Base-by-base conservation (phyloP, 2,113 vertebrate genomes). In the Atherinomorus stipes region DNA sequence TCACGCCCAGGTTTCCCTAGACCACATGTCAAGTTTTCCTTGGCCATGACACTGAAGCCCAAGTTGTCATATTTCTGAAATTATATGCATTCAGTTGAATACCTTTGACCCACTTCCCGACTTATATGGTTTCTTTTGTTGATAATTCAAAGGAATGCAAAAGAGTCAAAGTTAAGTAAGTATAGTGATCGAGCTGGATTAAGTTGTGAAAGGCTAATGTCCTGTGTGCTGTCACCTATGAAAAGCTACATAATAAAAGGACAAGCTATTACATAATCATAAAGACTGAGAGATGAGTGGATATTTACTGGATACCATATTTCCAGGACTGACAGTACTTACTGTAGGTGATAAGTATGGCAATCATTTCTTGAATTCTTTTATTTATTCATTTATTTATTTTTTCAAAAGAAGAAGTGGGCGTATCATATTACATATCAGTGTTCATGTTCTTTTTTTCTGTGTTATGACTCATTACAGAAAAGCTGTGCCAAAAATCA, bases 161-260 rank as follows among this genome's bases (percentile, higher is more conserved):
- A 45, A 34, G 25, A 52, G 18, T 51, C 31, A 38, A 26, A 59
- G 28, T 7, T 28, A 44, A 40, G 21, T 37, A 60, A 37, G 37
- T 52, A 57, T n/a, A n/a, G 71, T 6, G 34, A 74, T 51, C 37
- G 53, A 45, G 21, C 25, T 69, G 51, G 18, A 74, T 47, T 78
- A n/a, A 67, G 42, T 15, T 42, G 37, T 23, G 11, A 34, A 21
- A 40, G 23, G 31, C 42, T 49, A 76, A 56, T 22, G 13, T 11
- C 42, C 21, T 10, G 18, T 23, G 19, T 61, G 49, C 49, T 15
- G 18, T 61, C 56, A 40, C 25, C 44, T 18, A 49, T n/a, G 28
- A 22, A 9, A 26, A 34, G 16, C n/a, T 18, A 49, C 13, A n/a
- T 49, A 15, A 61, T 44, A 26, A 16, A n/a, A n/a, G n/a, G n/a